Evolutionary conservation across 2,797 vertebrate genomes (phyloP), one percentile per base, ranked within the genome.

Genomic region (Neopelma chrysocephalum): DNA sequence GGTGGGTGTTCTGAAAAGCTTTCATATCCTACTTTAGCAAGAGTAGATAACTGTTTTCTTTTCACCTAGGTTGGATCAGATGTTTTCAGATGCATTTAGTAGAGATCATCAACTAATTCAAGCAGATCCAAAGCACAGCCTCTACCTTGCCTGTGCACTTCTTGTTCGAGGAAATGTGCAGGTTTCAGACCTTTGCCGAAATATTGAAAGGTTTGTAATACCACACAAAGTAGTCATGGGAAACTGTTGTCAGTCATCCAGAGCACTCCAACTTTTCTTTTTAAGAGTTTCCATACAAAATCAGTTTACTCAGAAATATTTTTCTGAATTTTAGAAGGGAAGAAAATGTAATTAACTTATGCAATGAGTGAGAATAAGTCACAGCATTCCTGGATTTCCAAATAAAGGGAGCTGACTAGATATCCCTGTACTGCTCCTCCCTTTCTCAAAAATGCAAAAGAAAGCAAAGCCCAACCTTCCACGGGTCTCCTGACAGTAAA

Each of bases 71-170:
- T 94, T 99, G 98, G 99, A 99, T 97, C 99, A 99, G 96, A 99
- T 99, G 99, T 99, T 99, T 98, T 99, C 98, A 65, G 99, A 99
- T 87, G 99, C 99, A 22, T 99, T 99, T 97, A 99, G 98, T 82
- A 99, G 99, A 98, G 98, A 99, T 82, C 98, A 99, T 97, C 99
- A 99, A 78, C 97, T 99, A 34, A 98, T 99, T 97, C 98, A 89
- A 84, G 98, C 98, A 10, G 98, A 99, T 96, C 99, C 99, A 20
- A 99, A 98, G 92, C 99, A 97, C 54, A 98, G 97, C 89, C 98
- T 99, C 38, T 99, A 99, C 95, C 98, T 99, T 54, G 99, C 99
- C 61, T 99, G 99, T 82, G 99, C 99, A 23, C 98, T 99, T 57
- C 98, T 99, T 91, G 98, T 99, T 88, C 97, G 99, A 94, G 99